Evolutionary conservation across 2,113 vertebrate genomes (phyloP).

Genomic region (Onychostruthus taczanowskii): DNA sequence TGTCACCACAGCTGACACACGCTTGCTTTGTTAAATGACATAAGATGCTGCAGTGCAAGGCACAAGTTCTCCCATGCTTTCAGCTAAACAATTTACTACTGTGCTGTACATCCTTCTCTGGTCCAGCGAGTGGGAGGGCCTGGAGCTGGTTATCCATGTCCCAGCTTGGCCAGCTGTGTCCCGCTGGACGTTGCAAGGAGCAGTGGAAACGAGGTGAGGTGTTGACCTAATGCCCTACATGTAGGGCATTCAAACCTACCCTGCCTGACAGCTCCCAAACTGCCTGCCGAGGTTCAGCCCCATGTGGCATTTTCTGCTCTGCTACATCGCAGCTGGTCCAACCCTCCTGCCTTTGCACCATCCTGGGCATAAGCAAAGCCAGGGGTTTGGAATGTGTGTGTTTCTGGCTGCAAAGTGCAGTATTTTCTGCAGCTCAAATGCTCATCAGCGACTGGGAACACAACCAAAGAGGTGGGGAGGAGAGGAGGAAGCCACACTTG

Average conservation of each 20-base stretch:
- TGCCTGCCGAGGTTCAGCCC: background rate
- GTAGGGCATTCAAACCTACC: background rate
- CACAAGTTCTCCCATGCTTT: background rate
- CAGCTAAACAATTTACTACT: slow-evolving; percentile 34
- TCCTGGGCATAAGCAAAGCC: rapidly evolving
- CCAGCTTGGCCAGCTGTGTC: background rate
- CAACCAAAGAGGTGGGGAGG: background rate
- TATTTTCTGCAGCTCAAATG: background rate
- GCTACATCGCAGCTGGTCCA: background rate
- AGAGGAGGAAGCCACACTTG: background rate
- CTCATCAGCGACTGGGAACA: background rate
- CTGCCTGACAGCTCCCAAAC: background rate
- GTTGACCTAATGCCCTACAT: background rate
- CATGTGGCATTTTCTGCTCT: background rate
- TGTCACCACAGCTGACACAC: slow-evolving; percentile 53
- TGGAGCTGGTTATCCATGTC: background rate
- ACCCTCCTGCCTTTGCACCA: background rate
- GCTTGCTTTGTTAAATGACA: slow-evolving; percentile 57
- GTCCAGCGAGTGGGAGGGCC: background rate
- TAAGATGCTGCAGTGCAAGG: slow-evolving; percentile 57
- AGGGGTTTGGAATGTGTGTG: rapidly evolving
- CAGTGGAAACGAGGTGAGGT: rapidly evolving
- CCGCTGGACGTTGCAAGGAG: background rate
- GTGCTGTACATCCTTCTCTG: background rate
- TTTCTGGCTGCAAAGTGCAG: background rate